A percentile compares a stretch with the other conserved stretches of the same genome.
phyloP scores from a whole-genome alignment of 1,140 invertebrate species.

The Temnothorax longispinosus region DNA sequence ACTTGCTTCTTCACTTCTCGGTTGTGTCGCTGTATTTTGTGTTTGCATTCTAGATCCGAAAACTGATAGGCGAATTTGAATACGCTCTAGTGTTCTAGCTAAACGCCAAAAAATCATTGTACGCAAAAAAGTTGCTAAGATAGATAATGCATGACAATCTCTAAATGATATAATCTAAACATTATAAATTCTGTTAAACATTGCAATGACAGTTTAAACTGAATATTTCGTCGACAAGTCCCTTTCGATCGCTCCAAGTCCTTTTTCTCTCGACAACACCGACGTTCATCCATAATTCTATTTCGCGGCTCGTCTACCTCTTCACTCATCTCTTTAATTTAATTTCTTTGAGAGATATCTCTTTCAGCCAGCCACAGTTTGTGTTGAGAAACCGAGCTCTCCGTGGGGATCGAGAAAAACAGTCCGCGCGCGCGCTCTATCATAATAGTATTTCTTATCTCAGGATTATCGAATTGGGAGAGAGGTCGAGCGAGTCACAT shows the following conservation, averaged over 20 bases:
- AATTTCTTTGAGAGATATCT: slow-evolving; percentile 32
- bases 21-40: neutral
- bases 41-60: neutral
- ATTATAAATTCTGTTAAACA: neutral
- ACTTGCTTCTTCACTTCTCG: no score
- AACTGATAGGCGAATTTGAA: neutral
- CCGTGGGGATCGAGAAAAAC: slow-evolving; percentile 3
- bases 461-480: slow-evolving; percentile 47
- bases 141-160: neutral
- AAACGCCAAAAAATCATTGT: neutral
- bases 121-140: neutral
- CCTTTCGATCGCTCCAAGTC: neutral
- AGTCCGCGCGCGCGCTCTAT: neutral
- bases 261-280: neutral
- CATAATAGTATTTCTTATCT: slow-evolving; percentile 48
- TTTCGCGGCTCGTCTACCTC: neutral
- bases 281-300: neutral
- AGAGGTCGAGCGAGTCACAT: slow-evolving; percentile 49
- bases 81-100: neutral
- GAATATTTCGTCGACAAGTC: neutral
- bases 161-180: neutral
- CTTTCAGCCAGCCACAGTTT: neutral
- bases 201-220: neutral
- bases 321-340: neutral
- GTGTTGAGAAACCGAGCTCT: neutral